Evolutionary conservation across 2,888 invertebrate genomes (phyloP).

Genomic region (Myathropa florea): DNA sequence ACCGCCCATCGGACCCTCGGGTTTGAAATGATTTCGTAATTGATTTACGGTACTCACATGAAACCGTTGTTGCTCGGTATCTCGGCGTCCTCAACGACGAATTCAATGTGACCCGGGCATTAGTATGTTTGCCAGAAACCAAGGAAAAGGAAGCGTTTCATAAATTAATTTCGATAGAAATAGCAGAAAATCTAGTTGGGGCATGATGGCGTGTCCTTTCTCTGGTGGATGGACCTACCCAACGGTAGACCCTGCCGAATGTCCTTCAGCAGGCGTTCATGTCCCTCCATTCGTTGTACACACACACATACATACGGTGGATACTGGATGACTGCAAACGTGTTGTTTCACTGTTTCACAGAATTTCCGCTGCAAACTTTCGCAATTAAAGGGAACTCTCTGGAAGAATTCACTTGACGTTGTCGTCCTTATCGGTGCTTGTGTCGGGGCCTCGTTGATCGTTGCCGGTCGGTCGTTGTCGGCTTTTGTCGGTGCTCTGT

Average conservation of each 20-base stretch:
- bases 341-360: constrained; percentile 29
- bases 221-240: background rate
- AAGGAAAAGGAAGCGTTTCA: background rate
- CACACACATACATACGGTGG: background rate
- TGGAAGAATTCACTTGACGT: constrained; percentile 23
- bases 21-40: constrained; percentile 60
- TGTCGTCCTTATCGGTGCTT: background rate
- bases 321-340: background rate
- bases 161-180: constrained; percentile 31
- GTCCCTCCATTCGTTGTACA: background rate
- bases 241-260: background rate
- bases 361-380: constrained; percentile 45
- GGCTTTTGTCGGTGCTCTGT: background rate
- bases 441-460: background rate
- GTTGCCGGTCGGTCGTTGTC: background rate
- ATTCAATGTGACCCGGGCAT: background rate
- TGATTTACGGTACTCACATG: constrained; percentile 50
- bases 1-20: constrained; percentile 1
- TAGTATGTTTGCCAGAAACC: background rate
- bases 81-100: background rate
- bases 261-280: background rate
- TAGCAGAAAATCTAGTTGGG: constrained; percentile 19
- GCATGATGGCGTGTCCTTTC: background rate
- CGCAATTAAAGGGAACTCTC: constrained; percentile 49
- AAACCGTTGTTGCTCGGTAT: background rate